Base-by-base conservation (phyloP, 2,797 vertebrate genomes). In the Tokudaia tokunoshimensis region DNA sequence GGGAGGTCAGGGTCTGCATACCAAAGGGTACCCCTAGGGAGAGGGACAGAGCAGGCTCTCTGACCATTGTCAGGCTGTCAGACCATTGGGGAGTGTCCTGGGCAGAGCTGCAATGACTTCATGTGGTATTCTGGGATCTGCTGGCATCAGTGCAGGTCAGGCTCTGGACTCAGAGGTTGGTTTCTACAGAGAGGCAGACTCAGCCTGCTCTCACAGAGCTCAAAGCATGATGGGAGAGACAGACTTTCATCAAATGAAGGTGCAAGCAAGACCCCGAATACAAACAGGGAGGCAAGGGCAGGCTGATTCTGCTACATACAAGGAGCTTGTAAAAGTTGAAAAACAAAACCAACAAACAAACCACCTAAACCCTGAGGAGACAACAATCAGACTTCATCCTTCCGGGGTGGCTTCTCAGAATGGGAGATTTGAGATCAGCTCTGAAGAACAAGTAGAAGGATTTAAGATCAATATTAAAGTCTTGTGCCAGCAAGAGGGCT, bases 341-440 rank as follows among this genome's bases (percentile, higher is more conserved):
- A 85, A 55, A 26, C 85, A 17, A 13, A 22, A 0, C 9, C 29
- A 65, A 34, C 34, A 72, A 70, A 17, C 34, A 70, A n/a, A 72
- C 34, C 34, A 19, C 34, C 67, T 34, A 70, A 19, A n/a, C 67
- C 15, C 34, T 8, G 8, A 37, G 13, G 31, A 50, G 79, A 82
- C 57, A 13, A 55, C 78, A 78, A 67, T 44, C 31, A 72, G 72
- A 13, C 34, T 79, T 89, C 83, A 63, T 94, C 47, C 94, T 94
- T 41, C 95, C 61, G 37, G 90, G 55, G 84, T 75, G 41, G 47
- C 50, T 94, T 82, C 85, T 82, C 67, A 41, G 78, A 95, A 61
- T 41, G 37, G 55, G n/a, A 44, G 50, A 55, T 44, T 72, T 85
- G 78, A 97, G 59, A 65, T 55, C 50, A 78, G 37, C 61, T 94